phyloP scores from a whole-genome alignment of 1,140 invertebrate species.

The Metopolophium dirhodum region DNA sequence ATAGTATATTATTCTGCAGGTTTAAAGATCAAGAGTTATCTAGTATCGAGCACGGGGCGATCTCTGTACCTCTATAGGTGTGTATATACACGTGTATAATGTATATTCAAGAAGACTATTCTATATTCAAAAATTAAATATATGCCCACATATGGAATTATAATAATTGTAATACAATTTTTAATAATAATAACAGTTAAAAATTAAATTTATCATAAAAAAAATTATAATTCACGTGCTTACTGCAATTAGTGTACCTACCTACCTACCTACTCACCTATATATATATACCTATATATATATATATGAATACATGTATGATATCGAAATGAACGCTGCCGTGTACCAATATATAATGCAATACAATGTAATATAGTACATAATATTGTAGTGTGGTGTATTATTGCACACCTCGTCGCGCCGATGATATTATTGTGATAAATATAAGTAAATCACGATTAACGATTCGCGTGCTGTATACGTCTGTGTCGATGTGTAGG shows the following conservation, averaged over 20 bases:
- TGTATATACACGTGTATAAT: neutral
- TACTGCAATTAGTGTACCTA: neutral
- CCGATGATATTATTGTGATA: neutral
- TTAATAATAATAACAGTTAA: neutral
- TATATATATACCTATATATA: too few species aligned
- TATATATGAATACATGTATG: neutral
- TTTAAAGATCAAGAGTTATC: conserved; percentile 20
- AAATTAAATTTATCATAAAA: neutral
- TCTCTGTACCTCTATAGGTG: neutral
- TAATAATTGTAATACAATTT: conserved; percentile 11
- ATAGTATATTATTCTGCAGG: neutral
- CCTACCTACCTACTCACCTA: neutral
- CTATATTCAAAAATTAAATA: too few species aligned
- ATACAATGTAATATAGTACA: neutral
- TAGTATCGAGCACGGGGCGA: neutral
- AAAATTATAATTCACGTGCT: neutral
- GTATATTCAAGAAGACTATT: neutral
- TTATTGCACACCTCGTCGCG: neutral
- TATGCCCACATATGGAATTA: neutral
- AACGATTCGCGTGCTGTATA: neutral
- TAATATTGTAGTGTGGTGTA: neutral
- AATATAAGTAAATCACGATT: neutral
- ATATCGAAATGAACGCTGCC: neutral
- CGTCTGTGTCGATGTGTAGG: neutral
- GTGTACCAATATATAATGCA: neutral